phyloP scores from a whole-genome alignment of 1,140 invertebrate genomes.

The Drosophila insularis region DNA sequence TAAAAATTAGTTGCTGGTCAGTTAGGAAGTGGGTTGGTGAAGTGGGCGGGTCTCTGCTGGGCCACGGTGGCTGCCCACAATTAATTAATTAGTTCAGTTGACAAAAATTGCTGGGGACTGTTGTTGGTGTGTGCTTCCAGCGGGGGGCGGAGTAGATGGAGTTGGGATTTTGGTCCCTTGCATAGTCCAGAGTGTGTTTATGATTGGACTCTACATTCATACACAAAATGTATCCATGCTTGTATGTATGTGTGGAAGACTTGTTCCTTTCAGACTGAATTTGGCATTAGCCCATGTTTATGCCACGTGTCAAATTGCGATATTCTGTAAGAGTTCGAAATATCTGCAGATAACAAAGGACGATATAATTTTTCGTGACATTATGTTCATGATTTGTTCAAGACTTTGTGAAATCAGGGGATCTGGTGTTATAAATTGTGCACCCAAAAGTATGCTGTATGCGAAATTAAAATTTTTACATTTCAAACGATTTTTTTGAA shows the following conservation, averaged over 20 bases:
- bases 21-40: conserved; percentile 65
- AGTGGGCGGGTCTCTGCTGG: conserved; percentile 22
- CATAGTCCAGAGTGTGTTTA: conserved; percentile 61
- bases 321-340: not conserved
- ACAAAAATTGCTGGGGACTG: conserved; percentile 73
- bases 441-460: too few relatives aligned
- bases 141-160: not conserved
- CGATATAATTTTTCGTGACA: too few relatives aligned
- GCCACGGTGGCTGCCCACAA: conserved; percentile 68
- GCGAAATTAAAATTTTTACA: too few relatives aligned
- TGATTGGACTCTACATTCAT: conserved; percentile 55
- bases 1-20: conserved; percentile 80
- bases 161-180: conserved; percentile 35
- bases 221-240: conserved; percentile 13
- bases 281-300: conserved; percentile 38
- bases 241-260: conserved; percentile 19
- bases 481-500: too few relatives aligned
- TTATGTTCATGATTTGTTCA: too few relatives aligned
- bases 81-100: conserved; percentile 81
- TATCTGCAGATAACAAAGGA: too few relatives aligned
- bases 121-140: conserved; percentile 3
- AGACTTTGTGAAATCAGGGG: too few relatives aligned
- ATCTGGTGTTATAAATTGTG: too few relatives aligned
- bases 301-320: conserved; percentile 13
- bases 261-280: conserved; percentile 10